Evolutionary conservation across 1,140 invertebrate species (phyloP).

Genomic region (Cepaea nemoralis): DNA sequence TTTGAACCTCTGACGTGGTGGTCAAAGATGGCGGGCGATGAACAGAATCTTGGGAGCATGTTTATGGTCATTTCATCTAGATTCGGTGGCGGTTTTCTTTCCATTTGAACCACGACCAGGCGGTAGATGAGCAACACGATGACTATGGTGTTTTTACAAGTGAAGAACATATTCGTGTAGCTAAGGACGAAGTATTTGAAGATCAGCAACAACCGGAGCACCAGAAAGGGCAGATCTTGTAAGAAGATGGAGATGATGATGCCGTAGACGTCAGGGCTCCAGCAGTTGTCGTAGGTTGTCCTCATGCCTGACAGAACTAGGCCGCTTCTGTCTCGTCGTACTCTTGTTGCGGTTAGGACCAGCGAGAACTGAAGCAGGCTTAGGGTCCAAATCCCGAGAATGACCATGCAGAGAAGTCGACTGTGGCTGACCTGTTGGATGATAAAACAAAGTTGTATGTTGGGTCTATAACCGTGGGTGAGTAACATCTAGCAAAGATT

Average conservation of each 20-base stretch:
- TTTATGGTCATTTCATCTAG: slow-evolving; percentile 15
- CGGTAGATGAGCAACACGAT: slow-evolving; percentile 88
- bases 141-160: slow-evolving; percentile 89
- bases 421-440: slow-evolving; percentile 60
- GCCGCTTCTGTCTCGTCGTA: slow-evolving; percentile 75
- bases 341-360: slow-evolving; percentile 88
- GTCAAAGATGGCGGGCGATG: slow-evolving; percentile 17
- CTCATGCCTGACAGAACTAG: slow-evolving; percentile 42
- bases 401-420: slow-evolving; percentile 61
- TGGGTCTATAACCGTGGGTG: no score
- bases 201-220: slow-evolving; percentile 80
- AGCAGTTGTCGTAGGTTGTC: slow-evolving; percentile 47
- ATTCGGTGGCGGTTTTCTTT: slow-evolving; percentile 30
- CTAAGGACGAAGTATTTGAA: slow-evolving; percentile 88
- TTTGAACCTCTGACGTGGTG: neutral
- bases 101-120: slow-evolving; percentile 82
- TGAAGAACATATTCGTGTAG: no score
- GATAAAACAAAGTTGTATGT: no score
- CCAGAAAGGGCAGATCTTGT: slow-evolving; percentile 69
- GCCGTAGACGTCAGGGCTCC: slow-evolving; percentile 65
- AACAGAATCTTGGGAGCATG: slow-evolving; percentile 23
- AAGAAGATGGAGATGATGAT: slow-evolving; percentile 65
- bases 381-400: slow-evolving; percentile 78
- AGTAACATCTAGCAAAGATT: no score
- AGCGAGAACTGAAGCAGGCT: slow-evolving; percentile 91